Evolutionary conservation across 2,113 vertebrate species (phyloP).

Genomic region (Felis catus): F.catus_Fca126_mat1.0 CM031415.1:77458001-77458500

Average conservation of each 20-base stretch:
- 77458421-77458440: background rate
- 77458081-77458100: background rate
- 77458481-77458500: background rate
- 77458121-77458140: background rate
- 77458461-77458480: background rate
- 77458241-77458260: background rate
- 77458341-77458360: background rate
- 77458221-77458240: background rate
- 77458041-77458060: background rate
- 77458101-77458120: background rate
- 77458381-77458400: background rate
- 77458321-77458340: background rate
- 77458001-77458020: background rate
- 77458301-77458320: background rate
- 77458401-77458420: background rate
- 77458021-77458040: conserved; percentile 17
- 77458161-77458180: background rate
- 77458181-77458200: background rate
- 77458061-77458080: background rate
- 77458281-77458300: background rate
- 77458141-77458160: background rate
- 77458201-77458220: background rate
- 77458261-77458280: too few species aligned
- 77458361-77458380: background rate
- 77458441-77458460: background rate